Conservation (phyloP, 1,140 invertebrate species). For the Drosophila willistoni region DNA sequence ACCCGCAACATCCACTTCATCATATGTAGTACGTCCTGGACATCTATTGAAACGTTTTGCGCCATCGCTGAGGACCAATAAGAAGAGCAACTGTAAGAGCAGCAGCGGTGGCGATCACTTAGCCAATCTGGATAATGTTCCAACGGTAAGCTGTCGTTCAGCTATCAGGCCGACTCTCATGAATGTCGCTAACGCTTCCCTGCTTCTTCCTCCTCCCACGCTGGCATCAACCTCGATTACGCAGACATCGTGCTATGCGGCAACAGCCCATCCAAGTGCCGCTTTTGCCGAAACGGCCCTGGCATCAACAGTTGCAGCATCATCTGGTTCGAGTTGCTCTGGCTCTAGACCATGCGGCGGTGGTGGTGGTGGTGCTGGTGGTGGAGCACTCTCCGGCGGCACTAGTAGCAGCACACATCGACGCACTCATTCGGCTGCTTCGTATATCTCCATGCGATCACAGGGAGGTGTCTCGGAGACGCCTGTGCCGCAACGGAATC, state of each 20-base stretch:
- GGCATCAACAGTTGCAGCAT: not conserved
- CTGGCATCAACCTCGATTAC: slow-evolving; percentile 14
- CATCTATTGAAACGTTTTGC: slow-evolving; percentile 50
- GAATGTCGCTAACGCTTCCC: slow-evolving; percentile 34
- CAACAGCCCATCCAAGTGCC: slow-evolving; percentile 66
- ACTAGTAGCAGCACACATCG: slow-evolving; percentile 46
- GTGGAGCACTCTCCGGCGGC: not conserved
- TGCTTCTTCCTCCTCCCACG: slow-evolving; percentile 16
- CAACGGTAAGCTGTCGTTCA: slow-evolving; percentile 58
- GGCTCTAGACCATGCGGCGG: slow-evolving; percentile 16
- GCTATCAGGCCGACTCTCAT: not conserved
- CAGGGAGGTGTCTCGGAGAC: slow-evolving; percentile 39
- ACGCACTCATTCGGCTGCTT: slow-evolving; percentile 66
- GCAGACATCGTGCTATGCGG: slow-evolving; percentile 66
- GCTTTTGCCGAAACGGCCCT: slow-evolving; percentile 56
- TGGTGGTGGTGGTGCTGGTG: too few species aligned
- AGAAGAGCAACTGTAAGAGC: slow-evolving; percentile 12
- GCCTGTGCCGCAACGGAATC: slow-evolving; percentile 50
- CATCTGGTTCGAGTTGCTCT: not conserved
- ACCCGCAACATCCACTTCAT: not conserved
- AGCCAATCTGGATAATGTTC: slow-evolving; percentile 61
- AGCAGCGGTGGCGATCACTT: slow-evolving; percentile 23
- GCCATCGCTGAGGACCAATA: slow-evolving; percentile 18
- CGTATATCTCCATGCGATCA: slow-evolving; percentile 73
- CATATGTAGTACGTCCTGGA: slow-evolving; percentile 20